phyloP scores from a whole-genome alignment of 2,888 invertebrate genomes.

The Galeruca laticollis region DNA sequence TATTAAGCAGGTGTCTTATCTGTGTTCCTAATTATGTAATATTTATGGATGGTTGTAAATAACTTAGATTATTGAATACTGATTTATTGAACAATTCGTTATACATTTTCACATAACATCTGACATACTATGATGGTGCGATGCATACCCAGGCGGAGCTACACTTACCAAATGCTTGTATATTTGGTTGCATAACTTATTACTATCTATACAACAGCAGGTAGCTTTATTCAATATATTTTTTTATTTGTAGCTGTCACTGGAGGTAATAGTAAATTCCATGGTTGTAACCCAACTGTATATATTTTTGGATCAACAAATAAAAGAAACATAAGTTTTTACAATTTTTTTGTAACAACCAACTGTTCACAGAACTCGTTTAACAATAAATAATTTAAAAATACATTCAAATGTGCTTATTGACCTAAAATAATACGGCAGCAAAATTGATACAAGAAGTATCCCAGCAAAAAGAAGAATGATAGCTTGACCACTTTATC shows the following conservation, averaged over 20 bases:
- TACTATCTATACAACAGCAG: not conserved
- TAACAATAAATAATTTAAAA: not conserved
- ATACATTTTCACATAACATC: too few species aligned
- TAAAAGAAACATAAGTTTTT: slow-evolving; percentile 5
- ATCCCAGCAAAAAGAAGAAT: slow-evolving; percentile 10
- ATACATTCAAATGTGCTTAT: not conserved
- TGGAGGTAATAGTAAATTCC: slow-evolving; percentile 35
- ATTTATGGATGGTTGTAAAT: too few species aligned
- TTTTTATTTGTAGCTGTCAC: slow-evolving; percentile 36
- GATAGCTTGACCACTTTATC: slow-evolving; percentile 7
- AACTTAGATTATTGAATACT: too few species aligned
- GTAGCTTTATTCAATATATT: not conserved
- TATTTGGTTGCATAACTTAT: too few species aligned
- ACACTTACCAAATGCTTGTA: too few species aligned
- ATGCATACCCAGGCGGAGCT: too few species aligned
- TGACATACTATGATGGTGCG: too few species aligned
- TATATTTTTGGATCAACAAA: slow-evolving; percentile 20
- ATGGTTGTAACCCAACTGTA: slow-evolving; percentile 43
- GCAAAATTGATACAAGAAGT: slow-evolving; percentile 9
- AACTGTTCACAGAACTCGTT: not conserved
- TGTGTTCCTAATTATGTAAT: too few species aligned
- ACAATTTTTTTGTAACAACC: not conserved
- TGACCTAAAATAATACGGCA: not conserved
- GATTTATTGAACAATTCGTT: too few species aligned
- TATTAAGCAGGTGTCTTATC: too few species aligned